These are phyloP conservation scores for Alosa sapidissima DNA, from an alignment of 2,797 vertebrate genomes.

Conservation along the genomic window DNA sequence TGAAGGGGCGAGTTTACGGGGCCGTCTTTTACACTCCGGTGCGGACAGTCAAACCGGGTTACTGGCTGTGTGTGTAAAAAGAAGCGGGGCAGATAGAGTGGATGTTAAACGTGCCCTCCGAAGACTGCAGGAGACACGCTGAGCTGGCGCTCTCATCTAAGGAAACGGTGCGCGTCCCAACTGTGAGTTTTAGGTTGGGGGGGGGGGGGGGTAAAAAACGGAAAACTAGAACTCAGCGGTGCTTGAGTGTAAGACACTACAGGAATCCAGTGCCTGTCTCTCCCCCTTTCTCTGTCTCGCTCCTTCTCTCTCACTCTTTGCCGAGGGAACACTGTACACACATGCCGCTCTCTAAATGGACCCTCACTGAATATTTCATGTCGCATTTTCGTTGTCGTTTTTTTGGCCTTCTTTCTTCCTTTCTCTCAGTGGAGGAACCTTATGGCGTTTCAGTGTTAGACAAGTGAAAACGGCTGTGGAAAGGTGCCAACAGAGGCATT, in stretches of 20 bases:
- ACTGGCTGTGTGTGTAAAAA: background rate
- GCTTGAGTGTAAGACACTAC: constrained; percentile 1
- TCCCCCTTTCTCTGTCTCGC: background rate
- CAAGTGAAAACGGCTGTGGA: constrained; percentile 42
- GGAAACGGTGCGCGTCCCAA: background rate
- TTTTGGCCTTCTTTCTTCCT: constrained; percentile 23
- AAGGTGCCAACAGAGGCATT: constrained; percentile 57
- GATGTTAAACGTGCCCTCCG: constrained; percentile 9
- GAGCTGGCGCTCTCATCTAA: background rate
- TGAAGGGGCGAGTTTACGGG: background rate
- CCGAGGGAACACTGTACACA: constrained; percentile 60
- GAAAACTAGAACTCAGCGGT: constrained; percentile 7
- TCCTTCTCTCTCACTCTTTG: background rate
- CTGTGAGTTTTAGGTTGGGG: background rate
- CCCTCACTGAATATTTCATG: constrained; percentile 73
- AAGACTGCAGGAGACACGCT: background rate
- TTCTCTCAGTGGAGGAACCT: constrained; percentile 50
- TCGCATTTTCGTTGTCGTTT: constrained; percentile 27
- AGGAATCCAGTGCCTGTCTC: background rate
- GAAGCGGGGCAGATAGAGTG: constrained; percentile 1
- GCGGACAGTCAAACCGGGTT: constrained; percentile 12
- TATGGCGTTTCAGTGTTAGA: constrained; percentile 53
- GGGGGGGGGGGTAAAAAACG: no score
- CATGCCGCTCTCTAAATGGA: constrained; percentile 67
- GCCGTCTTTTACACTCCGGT: background rate